These are phyloP conservation scores for Melitaea cinxia DNA, from an alignment of 1,140 invertebrate species.

Conservation along the genomic window DNA sequence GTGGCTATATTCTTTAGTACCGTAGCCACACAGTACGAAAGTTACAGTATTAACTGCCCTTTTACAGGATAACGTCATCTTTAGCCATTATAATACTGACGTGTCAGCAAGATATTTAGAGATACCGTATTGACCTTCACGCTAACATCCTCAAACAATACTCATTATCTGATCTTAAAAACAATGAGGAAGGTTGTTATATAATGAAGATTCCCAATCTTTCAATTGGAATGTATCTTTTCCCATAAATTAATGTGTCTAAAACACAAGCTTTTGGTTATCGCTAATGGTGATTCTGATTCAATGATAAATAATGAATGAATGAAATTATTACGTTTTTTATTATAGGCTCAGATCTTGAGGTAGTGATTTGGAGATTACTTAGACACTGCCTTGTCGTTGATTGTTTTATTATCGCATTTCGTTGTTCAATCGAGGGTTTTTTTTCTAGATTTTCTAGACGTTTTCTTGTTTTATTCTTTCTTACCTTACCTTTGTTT, in stretches of 20 bases:
- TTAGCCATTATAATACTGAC: too few relatives aligned
- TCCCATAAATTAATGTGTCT: conserved; percentile 27
- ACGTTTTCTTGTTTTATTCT: too few relatives aligned
- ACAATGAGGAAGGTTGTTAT: conserved; percentile 24
- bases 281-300: conserved; percentile 1
- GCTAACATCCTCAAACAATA: conserved; percentile 25
- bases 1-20: too few relatives aligned
- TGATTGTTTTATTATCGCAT: too few relatives aligned
- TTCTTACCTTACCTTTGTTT: too few relatives aligned
- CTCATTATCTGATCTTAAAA: conserved; percentile 18
- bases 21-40: too few relatives aligned
- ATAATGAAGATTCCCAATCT: conserved; percentile 28
- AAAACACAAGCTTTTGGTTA: conserved; percentile 19
- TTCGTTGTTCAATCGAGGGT: too few relatives aligned
- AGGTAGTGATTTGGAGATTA: background rate
- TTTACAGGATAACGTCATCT: too few relatives aligned
- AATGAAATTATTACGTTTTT: background rate
- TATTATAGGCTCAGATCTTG: background rate
- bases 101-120: conserved; percentile 5
- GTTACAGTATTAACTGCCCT: too few relatives aligned
- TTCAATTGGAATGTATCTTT: conserved; percentile 31
- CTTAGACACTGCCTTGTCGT: background rate
- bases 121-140: conserved; percentile 27
- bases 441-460: too few relatives aligned
- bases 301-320: background rate